Evolutionary conservation across 2,113 vertebrate genomes (phyloP), one percentile per base, ranked within the genome.

Genomic region (Bagarius yarrelli): DNA sequence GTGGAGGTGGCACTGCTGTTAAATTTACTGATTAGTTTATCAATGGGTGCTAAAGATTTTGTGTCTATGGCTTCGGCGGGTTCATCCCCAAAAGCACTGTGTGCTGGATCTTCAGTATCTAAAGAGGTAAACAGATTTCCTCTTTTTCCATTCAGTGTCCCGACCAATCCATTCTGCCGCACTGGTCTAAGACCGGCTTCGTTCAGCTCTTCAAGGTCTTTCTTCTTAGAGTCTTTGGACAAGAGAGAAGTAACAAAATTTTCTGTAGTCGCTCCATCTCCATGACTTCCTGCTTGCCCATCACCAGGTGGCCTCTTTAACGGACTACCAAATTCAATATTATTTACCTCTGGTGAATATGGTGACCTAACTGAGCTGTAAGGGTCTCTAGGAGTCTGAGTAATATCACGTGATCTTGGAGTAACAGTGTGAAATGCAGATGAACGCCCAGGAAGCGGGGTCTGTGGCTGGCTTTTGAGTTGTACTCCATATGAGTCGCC

Each of bases 11-110:
- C 8, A 12, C 80, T 83, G 4, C 83, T 86, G 69, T 96, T 93
- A 23, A 98, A 98, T 75, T 95, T 97, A 80, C 81, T 94, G 91
- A 98, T 98, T 72, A 98, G 94, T 0, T 95, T 95, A 86, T 96
- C 94, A 87, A 98, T 95, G 0, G 96, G 96, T 21, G 93, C 94
- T 56, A 98, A 85, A 0, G 96, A 96, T 2, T 96, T 92, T 0
- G 94, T 97, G 91, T 97, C 96, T 0, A 98, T 92, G 2, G 89
- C 89, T 0, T 83, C 79, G 1, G 30, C 78, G 0, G 87, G 81
- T 21, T 87, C 85, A 2, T 67, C 81, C 0, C 79, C 30, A 1
- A 72, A 8, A 0, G 69, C 8, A 15, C 61, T 75, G 4, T 80
- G 76, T 64, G 69, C 66, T 23, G 57, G 66, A 27, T 86, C 78